Evolutionary conservation across 1,140 invertebrate species (phyloP), one percentile per base, ranked within the genome.

Genomic region (Bombus soroeensis): DNA sequence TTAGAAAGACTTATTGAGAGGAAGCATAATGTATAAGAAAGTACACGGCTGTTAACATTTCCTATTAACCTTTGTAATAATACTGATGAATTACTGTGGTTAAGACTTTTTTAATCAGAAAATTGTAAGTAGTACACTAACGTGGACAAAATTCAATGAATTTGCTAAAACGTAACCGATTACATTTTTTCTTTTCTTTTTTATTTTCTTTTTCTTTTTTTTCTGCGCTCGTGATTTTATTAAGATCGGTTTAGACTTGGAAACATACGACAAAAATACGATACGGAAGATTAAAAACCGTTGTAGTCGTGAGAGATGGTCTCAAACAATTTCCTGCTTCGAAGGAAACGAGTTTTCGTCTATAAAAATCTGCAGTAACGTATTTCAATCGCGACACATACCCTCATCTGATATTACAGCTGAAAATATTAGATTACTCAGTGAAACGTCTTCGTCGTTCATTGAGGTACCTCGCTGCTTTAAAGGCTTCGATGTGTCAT

Each of bases 381-480:
- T 28, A 15, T 13, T 39, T 76, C 8, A 39, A 59, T 59, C 47
- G 47, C 53, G 37, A 59, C 53, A 59, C 34, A 25, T 39, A 34
- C 18, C 25, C 74, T 59, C 43, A 5, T 76, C 34, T n/a, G 34
- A 59, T 76, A 59, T 76, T 59, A 59, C 74, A 10, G 74, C 32
- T 76, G 22, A 76, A 76, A 59, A 76, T 76, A 76, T 76, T 37
- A 53, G 74, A 59, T 59, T 76, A 76, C 53, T 34, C 74, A 25
- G 3, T 76, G 74, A 76, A 76, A 76, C 39, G 74, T 59, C 74
- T 76, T 59, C 22, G 32, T 5, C 47, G 73, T 57, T 75, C 74
- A 76, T 76, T 76, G 47, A 39, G 74, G 32, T 39, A 59, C 25
- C 74, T 76, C 28, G 22, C 12, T 59, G 22, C 74, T 76, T 76